Percentiles rank a stretch among this genome's conserved stretches.
phyloP scores from a whole-genome alignment of 2,797 vertebrate genomes.

The Gouania willdenowi region DNA sequence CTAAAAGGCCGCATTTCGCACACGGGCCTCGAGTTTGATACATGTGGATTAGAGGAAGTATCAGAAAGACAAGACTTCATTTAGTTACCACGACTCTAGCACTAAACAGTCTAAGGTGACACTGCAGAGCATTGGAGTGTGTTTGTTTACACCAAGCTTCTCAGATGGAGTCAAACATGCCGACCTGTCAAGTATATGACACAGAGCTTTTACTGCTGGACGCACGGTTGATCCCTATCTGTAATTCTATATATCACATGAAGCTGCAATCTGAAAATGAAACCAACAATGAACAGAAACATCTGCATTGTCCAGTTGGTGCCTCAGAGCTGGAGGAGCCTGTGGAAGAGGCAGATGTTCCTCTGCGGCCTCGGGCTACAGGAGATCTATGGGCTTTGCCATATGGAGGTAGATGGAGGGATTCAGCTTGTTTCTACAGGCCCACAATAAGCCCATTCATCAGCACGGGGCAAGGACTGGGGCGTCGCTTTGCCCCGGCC shows the following conservation, averaged over 20 bases:
- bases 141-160: slow-evolving; percentile 55
- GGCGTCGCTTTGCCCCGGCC: slow-evolving; percentile 65
- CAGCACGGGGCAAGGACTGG: slow-evolving; percentile 53
- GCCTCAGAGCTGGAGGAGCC: slow-evolving; percentile 27
- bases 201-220: slow-evolving; percentile 11
- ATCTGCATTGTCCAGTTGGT: slow-evolving; percentile 54
- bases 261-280: slow-evolving; percentile 47
- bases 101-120: slow-evolving; percentile 37
- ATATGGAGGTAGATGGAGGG: slow-evolving; percentile 78
- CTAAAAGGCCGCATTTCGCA: too few species aligned
- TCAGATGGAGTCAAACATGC: slow-evolving; percentile 65
- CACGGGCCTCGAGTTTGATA: too few species aligned
- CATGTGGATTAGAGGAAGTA: too few species aligned
- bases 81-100: slow-evolving; percentile 52
- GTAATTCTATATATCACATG: background rate
- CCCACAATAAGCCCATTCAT: slow-evolving; percentile 79
- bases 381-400: slow-evolving; percentile 76
- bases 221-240: too few species aligned
- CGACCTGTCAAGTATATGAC: slow-evolving; percentile 40
- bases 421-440: slow-evolving; percentile 72
- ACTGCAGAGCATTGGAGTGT: slow-evolving; percentile 58
- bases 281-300: slow-evolving; percentile 34
- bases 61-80: slow-evolving; percentile 44
- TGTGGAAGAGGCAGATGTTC: slow-evolving; percentile 75
- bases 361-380: slow-evolving; percentile 70